Conservation (phyloP, 2,797 vertebrate species). For the Tachyglossus aculeatus region DNA sequence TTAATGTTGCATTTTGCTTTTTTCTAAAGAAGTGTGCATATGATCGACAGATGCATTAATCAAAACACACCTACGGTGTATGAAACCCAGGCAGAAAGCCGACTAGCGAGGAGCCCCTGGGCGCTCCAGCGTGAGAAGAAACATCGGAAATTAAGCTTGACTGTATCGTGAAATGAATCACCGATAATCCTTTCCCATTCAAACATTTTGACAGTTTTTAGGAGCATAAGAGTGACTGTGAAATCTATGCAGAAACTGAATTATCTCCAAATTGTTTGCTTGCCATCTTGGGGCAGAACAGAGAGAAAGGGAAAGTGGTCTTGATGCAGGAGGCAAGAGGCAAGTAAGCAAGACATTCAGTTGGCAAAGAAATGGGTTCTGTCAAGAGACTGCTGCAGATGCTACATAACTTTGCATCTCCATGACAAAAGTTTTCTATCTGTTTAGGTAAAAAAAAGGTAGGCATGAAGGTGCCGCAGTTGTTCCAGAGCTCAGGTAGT, state of each 20-base stretch:
- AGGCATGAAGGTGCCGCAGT: neutral
- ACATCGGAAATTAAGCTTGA: neutral
- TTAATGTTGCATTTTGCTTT: slow-evolving; percentile 53
- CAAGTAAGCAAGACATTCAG: neutral
- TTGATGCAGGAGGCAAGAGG: neutral
- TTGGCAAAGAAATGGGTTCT: neutral
- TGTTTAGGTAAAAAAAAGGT: neutral
- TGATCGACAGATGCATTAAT: slow-evolving; percentile 55
- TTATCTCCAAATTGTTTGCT: slow-evolving; percentile 28
- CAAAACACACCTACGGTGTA: slow-evolving; percentile 54
- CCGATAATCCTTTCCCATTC: slow-evolving; percentile 28
- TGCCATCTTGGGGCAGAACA: slow-evolving; percentile 17
- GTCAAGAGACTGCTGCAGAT: too few relatives aligned
- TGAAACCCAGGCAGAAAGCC: slow-evolving; percentile 39
- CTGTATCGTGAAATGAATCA: slow-evolving; percentile 34
- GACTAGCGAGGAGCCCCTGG: neutral
- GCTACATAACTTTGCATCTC: too few relatives aligned
- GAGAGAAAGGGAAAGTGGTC: neutral
- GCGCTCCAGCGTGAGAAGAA: slow-evolving; percentile 1
- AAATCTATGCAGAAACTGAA: neutral
- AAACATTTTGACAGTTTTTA: slow-evolving; percentile 55
- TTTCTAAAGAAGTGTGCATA: slow-evolving; percentile 48
- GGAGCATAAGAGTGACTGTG: neutral
- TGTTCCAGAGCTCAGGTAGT: accelerated
- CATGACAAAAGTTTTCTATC: neutral